These are phyloP conservation scores for Tursiops truncatus DNA, from an alignment of 2,113 vertebrate species.

Conservation along the genomic window DNA sequence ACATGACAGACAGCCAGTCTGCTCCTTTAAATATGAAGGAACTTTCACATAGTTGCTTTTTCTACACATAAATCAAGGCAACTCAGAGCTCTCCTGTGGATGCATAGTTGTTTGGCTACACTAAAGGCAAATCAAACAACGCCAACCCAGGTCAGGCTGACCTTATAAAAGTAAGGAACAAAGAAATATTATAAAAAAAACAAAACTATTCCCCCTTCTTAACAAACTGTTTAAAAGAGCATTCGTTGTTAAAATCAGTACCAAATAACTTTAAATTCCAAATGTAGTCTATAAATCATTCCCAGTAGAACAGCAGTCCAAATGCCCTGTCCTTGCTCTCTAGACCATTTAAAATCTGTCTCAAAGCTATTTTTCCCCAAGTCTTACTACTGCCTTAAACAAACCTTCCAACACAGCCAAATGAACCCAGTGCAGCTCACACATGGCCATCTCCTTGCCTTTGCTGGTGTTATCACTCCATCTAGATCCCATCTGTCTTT, in stretches of 20 bases:
- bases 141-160: slow-evolving; percentile 46
- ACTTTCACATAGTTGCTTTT: slow-evolving; percentile 23
- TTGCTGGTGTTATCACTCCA: neutral
- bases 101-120: neutral
- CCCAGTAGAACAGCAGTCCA: neutral
- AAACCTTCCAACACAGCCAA: neutral
- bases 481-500: neutral
- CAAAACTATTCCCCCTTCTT: neutral
- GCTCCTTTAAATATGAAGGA: neutral
- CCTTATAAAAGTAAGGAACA: slow-evolving; percentile 6
- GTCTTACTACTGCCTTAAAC: neutral
- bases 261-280: slow-evolving; percentile 41
- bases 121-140: neutral
- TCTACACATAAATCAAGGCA: slow-evolving; percentile 36
- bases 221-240: neutral
- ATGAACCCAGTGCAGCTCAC: neutral
- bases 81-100: neutral
- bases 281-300: neutral
- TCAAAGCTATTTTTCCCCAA: neutral
- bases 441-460: neutral
- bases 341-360: slow-evolving; percentile 9
- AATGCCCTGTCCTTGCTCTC: neutral
- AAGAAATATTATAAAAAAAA: slow-evolving; percentile 51
- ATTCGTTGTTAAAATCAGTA: slow-evolving; percentile 29
- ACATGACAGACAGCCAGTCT: neutral